Evolutionary conservation across 2,888 invertebrate genomes (phyloP).

Genomic region (Lycocerus yunnanus): DNA sequence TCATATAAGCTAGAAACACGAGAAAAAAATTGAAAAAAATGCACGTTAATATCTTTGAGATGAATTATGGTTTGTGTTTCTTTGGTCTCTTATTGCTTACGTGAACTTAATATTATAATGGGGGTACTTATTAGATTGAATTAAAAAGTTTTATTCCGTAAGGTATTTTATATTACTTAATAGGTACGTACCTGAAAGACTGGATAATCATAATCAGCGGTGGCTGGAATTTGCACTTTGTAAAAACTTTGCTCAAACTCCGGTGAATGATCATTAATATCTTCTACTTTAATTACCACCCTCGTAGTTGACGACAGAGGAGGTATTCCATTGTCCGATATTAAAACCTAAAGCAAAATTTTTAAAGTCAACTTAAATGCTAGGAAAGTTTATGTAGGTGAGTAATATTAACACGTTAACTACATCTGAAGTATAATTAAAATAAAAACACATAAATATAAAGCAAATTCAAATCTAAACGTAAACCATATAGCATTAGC

Average conservation of each 20-base stretch:
- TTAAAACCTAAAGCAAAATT: slow-evolving; percentile 62
- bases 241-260: slow-evolving; percentile 83
- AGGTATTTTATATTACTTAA: neutral
- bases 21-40: neutral
- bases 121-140: neutral
- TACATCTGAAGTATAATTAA: neutral
- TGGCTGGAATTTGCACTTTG: slow-evolving; percentile 76
- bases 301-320: slow-evolving; percentile 76
- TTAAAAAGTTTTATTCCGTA: neutral
- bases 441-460: neutral
- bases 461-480: neutral
- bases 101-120: neutral
- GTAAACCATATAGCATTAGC: neutral
- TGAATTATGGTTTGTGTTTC: neutral
- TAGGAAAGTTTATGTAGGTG: too few species aligned
- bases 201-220: slow-evolving; percentile 58
- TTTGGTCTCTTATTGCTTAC: neutral
- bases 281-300: slow-evolving; percentile 79
- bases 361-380: neutral
- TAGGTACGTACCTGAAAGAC: slow-evolving; percentile 64
- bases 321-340: slow-evolving; percentile 78
- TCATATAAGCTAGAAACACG: neutral
- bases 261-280: slow-evolving; percentile 88
- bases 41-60: neutral
- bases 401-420: neutral